Percentiles rank a stretch among this genome's conserved stretches.
phyloP scores from a whole-genome alignment of 1,140 invertebrate genomes.

The Coelopa frigida region DNA sequence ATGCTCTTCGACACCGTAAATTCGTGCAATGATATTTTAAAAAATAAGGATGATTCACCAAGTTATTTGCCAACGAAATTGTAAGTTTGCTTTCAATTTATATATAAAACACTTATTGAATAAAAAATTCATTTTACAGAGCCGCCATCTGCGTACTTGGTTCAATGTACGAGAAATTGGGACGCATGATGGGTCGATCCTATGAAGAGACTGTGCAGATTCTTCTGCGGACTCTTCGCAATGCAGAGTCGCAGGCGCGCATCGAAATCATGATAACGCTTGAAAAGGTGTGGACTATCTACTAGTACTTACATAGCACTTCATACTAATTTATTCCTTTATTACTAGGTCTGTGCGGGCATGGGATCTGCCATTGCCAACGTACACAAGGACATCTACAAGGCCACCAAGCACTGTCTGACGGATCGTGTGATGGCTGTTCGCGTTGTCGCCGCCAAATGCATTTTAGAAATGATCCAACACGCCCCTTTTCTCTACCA shows the following conservation, averaged over 20 bases:
- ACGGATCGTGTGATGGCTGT: conserved; percentile 88
- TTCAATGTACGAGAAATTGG: conserved; percentile 95
- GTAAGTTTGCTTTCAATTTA: conserved; percentile 57
- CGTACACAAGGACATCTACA: conserved; percentile 89
- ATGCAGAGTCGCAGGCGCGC: conserved; percentile 90
- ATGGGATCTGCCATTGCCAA: conserved; percentile 81
- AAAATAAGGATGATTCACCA: conserved; percentile 95
- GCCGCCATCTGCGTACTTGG: conserved; percentile 95
- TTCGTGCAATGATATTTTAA: conserved; percentile 95
- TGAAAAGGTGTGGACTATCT: conserved; percentile 59
- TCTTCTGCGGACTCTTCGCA: conserved; percentile 83
- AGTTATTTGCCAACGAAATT: conserved; percentile 87
- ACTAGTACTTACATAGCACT: conserved; percentile 6
- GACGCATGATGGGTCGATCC: conserved; percentile 95
- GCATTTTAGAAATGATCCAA: conserved; percentile 82
- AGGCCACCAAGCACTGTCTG: conserved; percentile 74
- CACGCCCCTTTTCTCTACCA: conserved; percentile 83
- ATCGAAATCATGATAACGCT: conserved; percentile 96
- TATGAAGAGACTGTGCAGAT: conserved; percentile 97
- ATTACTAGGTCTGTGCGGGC: conserved; percentile 59
- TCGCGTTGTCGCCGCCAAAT: conserved; percentile 80
- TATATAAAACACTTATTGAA: not conserved
- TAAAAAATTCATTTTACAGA: conserved; percentile 49
- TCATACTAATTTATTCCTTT: conserved; percentile 15
- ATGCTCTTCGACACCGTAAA: conserved; percentile 96